Evolutionary conservation across 1,140 invertebrate genomes (phyloP).

Genomic region (Drosophila elegans): DNA sequence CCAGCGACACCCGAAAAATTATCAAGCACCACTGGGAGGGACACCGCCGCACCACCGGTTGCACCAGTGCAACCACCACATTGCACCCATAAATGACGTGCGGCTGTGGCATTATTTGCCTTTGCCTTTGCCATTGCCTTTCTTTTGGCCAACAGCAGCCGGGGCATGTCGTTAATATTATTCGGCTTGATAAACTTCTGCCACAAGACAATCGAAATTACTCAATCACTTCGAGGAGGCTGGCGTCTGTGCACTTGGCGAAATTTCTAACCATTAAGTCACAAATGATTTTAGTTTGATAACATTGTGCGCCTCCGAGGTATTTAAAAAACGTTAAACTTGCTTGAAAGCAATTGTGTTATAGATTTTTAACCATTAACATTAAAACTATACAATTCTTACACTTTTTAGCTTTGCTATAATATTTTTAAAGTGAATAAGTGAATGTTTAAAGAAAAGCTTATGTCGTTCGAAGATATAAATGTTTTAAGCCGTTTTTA

Average conservation of each 20-base stretch:
- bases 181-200: conserved; percentile 83
- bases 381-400: no score
- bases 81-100: conserved; percentile 79
- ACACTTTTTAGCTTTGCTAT: no score
- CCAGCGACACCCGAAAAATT: conserved; percentile 53
- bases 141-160: conserved; percentile 71
- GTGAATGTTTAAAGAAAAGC: no score
- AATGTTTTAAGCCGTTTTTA: no score
- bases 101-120: conserved; percentile 73
- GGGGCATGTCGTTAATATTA: conserved; percentile 80
- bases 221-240: conserved; percentile 69
- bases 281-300: no score
- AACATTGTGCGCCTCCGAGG: no score
- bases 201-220: conserved; percentile 83
- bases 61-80: conserved; percentile 15
- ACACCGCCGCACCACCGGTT: conserved; percentile 9
- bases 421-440: no score
- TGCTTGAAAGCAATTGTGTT: no score
- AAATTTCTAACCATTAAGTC: conserved; percentile 3
- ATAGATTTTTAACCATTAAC: no score
- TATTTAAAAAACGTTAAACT: no score
- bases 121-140: conserved; percentile 61
- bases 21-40: conserved; percentile 3
- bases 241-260: conserved; percentile 13
- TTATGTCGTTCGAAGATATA: no score